These are phyloP conservation scores for Watsonalla cultraria DNA, from an alignment of 2,888 invertebrate genomes.

Conservation along the genomic window DNA sequence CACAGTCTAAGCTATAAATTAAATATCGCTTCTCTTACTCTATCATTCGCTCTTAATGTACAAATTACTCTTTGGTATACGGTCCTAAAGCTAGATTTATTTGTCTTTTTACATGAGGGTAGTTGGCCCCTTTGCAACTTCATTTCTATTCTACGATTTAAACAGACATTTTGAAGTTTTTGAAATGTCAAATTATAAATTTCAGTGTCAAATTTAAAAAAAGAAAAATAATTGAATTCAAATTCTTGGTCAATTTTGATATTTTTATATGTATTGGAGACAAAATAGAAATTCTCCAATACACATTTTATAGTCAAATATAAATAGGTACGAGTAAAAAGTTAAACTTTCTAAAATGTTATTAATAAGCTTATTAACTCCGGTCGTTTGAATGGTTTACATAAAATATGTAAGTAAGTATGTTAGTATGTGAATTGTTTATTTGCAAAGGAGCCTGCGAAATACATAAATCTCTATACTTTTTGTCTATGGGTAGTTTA, in stretches of 20 bases:
- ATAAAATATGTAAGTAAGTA: neutral
- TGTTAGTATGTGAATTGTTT: neutral
- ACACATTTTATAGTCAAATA: too few relatives aligned
- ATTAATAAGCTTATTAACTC: too few relatives aligned
- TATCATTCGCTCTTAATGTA: slow-evolving; percentile 68
- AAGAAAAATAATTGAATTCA: too few relatives aligned
- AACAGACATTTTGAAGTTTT: slow-evolving; percentile 13
- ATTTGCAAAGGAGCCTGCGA: slow-evolving; percentile 39
- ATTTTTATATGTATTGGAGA: too few relatives aligned
- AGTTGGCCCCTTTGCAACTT: slow-evolving; percentile 52
- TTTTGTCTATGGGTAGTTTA: slow-evolving; percentile 23
- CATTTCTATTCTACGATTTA: slow-evolving; percentile 22
- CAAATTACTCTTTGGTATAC: slow-evolving; percentile 76
- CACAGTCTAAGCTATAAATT: slow-evolving; percentile 67
- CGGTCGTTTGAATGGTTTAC: too few relatives aligned
- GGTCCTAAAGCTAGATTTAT: slow-evolving; percentile 70
- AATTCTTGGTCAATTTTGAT: too few relatives aligned
- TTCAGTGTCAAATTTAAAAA: too few relatives aligned
- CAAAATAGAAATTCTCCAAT: too few relatives aligned
- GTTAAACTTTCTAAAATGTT: too few relatives aligned
- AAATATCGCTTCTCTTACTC: slow-evolving; percentile 56
- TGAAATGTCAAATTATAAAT: neutral
- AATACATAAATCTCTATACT: slow-evolving; percentile 6
- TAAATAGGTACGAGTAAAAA: too few relatives aligned
- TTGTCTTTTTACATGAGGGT: slow-evolving; percentile 61